Percentiles rank a stretch among this genome's conserved stretches.
These are phyloP conservation scores for Clistopyga incitator DNA, from an alignment of 2,888 invertebrate genomes.

Conservation along the genomic window DNA sequence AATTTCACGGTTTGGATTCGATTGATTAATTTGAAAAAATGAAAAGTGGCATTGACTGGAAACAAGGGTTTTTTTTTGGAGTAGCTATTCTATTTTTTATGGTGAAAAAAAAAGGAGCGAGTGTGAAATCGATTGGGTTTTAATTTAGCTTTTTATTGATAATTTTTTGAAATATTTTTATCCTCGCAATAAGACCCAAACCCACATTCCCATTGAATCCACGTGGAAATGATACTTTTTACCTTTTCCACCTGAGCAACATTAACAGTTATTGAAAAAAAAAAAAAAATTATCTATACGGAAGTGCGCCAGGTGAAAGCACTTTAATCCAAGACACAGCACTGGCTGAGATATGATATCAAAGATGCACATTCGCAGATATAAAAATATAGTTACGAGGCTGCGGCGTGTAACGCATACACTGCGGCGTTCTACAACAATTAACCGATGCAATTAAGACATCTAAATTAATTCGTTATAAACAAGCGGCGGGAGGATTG, in stretches of 20 bases:
- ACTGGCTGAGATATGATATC: conserved; percentile 31
- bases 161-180: no score
- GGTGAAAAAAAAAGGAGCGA: not conserved
- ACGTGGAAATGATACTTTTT: no score
- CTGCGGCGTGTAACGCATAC: conserved; percentile 11
- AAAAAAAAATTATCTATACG: conserved; percentile 57
- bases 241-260: not conserved
- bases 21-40: no score
- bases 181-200: no score
- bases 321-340: conserved; percentile 41
- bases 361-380: conserved; percentile 39
- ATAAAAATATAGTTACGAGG: conserved; percentile 35
- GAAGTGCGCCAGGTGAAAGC: conserved; percentile 63
- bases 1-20: not conserved
- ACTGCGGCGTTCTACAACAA: conserved; percentile 75
- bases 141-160: not conserved
- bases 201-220: no score
- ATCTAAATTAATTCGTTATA: conserved; percentile 83
- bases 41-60: not conserved
- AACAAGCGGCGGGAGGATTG: conserved; percentile 74
- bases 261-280: conserved; percentile 49
- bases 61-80: not conserved
- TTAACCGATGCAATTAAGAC: conserved; percentile 84
- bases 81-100: not conserved
- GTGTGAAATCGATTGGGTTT: not conserved